Evolutionary conservation across 2,797 vertebrate species (phyloP), one percentile per base, ranked within the genome.

Genomic region (Sebastes paucispinis): DNA sequence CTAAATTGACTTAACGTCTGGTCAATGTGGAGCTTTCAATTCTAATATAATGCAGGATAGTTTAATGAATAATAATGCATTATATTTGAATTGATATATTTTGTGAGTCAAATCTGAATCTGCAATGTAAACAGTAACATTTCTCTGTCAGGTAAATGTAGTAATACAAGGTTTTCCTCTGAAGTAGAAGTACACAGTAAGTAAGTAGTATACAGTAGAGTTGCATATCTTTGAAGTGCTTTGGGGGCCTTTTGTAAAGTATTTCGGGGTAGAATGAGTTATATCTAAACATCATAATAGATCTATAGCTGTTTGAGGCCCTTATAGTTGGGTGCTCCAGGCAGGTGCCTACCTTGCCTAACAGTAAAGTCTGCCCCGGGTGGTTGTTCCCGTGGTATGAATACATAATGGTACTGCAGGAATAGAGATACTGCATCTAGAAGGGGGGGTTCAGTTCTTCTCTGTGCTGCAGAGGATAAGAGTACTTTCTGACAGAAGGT

Each of bases 401-500:
- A 34, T 29, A 34, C 52, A 75, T 60, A 66, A 69, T 16, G 8
- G 8, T 2, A 8, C 2, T 43, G 57, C 66, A 65, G 12, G 20
- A 58, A 22, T 6, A 3, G 4, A 59, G 36, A 65, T 8, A 20
- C 8, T 32, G 32, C 24, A 9, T 74, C 8, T 18, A 27, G 11
- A 2, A 39, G 31, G 7, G 29, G 20, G 55, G 32, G 20, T 24
- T 58, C 65, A 29, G 22, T 58, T 70, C 25, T 29, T 36, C 12
- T 55, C 59, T 39, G 0, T 24, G 47, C 73, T 58, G 11, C 77
- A 78, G 68, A 74, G 25, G 25, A 73, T 77, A 47, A 72, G 31
- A 36, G 20, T 12, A 9, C 24, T 69, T 69, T 63, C 20, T 57
- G 50, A 69, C 31, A 67, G 68, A 80, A 76, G 55, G 69, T 76